Conservation (phyloP, 37 sponge, comb jelly and placozoan species). For the Bolinopsis microptera region DNA sequence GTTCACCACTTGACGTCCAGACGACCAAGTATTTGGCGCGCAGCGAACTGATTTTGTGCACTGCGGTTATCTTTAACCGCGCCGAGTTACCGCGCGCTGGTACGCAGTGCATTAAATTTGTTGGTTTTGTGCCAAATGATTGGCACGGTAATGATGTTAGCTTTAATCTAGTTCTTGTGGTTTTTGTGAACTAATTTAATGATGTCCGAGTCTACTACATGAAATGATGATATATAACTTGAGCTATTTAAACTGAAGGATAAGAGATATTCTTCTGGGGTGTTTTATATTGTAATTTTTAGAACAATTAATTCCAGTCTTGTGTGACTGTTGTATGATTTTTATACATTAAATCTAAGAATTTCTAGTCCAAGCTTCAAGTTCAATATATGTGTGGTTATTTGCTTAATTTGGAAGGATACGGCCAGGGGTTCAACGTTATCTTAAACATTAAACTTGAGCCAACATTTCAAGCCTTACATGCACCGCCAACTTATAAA, state of each 20-base stretch:
- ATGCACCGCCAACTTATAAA: no score
- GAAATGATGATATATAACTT: neutral
- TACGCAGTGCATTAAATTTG: neutral
- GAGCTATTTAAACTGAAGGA: neutral
- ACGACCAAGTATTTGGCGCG: neutral
- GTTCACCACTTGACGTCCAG: neutral
- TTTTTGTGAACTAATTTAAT: neutral
- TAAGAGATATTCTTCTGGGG: neutral
- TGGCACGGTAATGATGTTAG: neutral
- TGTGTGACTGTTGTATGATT: neutral
- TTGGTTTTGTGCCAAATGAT: neutral
- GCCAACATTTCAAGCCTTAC: no score
- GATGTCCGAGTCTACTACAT: neutral
- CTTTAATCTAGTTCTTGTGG: neutral
- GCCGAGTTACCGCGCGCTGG: no score
- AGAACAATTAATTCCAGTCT: neutral
- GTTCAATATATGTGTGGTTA: neutral
- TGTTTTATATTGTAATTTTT: constrained; percentile 50
- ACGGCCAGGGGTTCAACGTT: no score
- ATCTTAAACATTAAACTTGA: no score
- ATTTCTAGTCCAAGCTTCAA: neutral
- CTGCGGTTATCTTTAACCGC: no score
- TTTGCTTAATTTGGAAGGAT: no score
- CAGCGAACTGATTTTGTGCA: no score
- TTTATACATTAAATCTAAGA: neutral